phyloP scores from a whole-genome alignment of 2,888 invertebrate species.

The Himalopsyche kuldschensis region DNA sequence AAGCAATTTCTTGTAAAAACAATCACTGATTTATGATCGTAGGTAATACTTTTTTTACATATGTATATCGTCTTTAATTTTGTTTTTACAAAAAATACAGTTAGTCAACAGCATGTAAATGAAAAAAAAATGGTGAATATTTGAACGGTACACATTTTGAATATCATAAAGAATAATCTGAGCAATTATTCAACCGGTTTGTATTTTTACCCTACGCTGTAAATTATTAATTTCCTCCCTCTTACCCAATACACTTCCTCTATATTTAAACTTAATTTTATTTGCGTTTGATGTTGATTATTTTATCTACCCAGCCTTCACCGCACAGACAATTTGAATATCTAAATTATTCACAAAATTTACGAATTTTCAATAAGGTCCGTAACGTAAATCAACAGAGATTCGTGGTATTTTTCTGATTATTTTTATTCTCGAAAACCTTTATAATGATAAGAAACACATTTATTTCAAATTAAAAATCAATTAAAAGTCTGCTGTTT shows the following conservation, averaged over 20 bases:
- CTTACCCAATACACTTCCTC: background rate
- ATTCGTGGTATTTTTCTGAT: background rate
- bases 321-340: background rate
- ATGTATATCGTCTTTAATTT: background rate
- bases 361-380: background rate
- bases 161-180: background rate
- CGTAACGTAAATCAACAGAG: background rate
- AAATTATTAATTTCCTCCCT: background rate
- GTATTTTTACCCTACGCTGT: background rate
- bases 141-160: background rate
- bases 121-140: background rate
- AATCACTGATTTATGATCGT: background rate
- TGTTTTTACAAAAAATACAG: background rate
- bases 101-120: background rate
- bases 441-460: background rate
- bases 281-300: background rate
- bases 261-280: background rate
- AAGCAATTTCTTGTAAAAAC: background rate
- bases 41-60: background rate
- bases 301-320: background rate
- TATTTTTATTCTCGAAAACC: background rate
- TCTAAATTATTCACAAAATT: background rate
- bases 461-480: background rate
- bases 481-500: too few relatives aligned
- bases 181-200: background rate